Evolutionary conservation across 2,797 vertebrate genomes (phyloP), one percentile per base, ranked within the genome.

Genomic region (Arnoldichthys spilopterus): DNA sequence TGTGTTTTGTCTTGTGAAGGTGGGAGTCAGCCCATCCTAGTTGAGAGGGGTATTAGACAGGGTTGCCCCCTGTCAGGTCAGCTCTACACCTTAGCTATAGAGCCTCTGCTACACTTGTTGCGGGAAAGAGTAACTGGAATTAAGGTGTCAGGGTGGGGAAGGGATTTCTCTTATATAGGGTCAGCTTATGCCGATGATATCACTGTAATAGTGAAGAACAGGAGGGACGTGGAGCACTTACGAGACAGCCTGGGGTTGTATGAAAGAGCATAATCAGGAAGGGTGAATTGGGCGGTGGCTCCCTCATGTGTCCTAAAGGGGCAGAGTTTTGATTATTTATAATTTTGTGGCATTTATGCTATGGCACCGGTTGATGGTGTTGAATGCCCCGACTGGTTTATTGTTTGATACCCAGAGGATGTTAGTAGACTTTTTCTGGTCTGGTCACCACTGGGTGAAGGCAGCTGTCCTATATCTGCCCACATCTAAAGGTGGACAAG

Each of bases 381-480:
- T 75, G 56, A 13, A 18, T 0, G 53, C 20, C 24, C 43, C 74
- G 1, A 6, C 20, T 2, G 43, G 59, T 6, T 37, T 77, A 20
- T 40, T 49, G 0, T 30, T 53, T 2, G 49, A 71, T 0, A 24
- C 67, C 2, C 64, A 79, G 8, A 64, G 8, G 11, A 6, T 4
- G 13, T 37, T 61, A 0, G 0, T 78, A 15, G 11, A 77, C 7
- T 82, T 71, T 6, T 72, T 82, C 34, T 7, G 7, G 34, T 40
- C 71, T 28, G 68, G 69, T 0, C 5, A 54, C 1, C 59, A 75
- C 34, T 61, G 73, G 59, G 0, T 86, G 1, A 43, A 1, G 6
- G 56, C 62, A 15, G 47, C 67, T 8, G 66, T 22, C 7, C 51
- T 79, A 6, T 81, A 62, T 12, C 68, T 72, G 0, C 53, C 77